Base-by-base conservation (phyloP, 2,113 vertebrate genomes). In the Phrynosoma platyrhinos region DNA sequence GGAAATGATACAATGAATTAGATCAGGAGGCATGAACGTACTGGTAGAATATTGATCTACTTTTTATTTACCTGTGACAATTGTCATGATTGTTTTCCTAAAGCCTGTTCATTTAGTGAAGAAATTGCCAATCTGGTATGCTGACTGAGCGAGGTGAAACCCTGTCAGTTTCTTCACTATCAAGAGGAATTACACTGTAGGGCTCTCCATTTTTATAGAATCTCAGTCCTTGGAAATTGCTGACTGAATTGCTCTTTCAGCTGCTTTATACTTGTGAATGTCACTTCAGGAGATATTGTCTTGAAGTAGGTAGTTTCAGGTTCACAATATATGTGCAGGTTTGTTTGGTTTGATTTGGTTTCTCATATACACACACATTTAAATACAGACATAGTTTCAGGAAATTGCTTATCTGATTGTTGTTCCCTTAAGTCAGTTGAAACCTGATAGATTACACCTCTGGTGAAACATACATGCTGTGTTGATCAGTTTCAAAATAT, bases 61-160 rank as follows among this genome's bases (percentile, higher is more conserved):
- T 92, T 13, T 76, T 5, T 85, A 85, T 91, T 91, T 36, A 82
- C 87, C 82, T 79, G 42, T 85, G 72, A 71, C 36, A 86, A 81
- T 88, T 74, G 36, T 90, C 91, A 86, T 84, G 69, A 83, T 79
- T 88, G 69, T 86, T 90, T 88, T 87, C 71, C 53, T 69, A 83
- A 80, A 88, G 23, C 80, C 20, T 87, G 23, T 75, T 55, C 62
- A 16, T 87, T 91, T 53, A 79, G 21, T 64, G 77, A 30, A 92
- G 88, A 87, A 91, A 53, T 62, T 91, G 74, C 74, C 69, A 82
- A 81, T 53, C 86, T 76, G 78, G 77, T 84, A 77, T 62, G 36
- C 78, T 91, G 36, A 78, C 92, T 89, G 42, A 3, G 75, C 93
- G 84, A 82, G 42, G 75, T 66, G 32, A 85, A 91, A 80, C 7